Evolutionary conservation across 2,113 vertebrate genomes (phyloP), one percentile per base, ranked within the genome.

Genomic region (Mesocricetus auratus): DNA sequence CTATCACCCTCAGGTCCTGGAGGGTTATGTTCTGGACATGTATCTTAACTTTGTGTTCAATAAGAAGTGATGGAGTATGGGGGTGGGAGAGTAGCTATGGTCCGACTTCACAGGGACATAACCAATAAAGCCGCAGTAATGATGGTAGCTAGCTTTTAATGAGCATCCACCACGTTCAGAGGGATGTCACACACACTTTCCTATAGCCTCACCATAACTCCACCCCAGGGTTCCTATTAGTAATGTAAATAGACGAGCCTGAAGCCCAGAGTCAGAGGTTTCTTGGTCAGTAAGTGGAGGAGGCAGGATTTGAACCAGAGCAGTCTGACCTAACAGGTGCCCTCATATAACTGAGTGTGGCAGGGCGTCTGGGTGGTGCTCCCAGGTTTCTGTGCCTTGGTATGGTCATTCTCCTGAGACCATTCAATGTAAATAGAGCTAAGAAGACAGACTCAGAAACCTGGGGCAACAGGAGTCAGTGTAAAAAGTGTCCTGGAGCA

Each of bases 121-220:
- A 81, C 68, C 85, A 45, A 74, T 68, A 82, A 88, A 45, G 2
- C 58, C n/a, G 50, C 58, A 56, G 3, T 29, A 5, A 68, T 16
- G 15, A 42, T 4, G 17, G 24, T 1, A 10, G 69, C 21, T 29
- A 29, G 36, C 82, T 50, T 50, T 71, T 31, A 11, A 13, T 42
- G 21, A 78, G 58, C 1, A 8, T 1, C 24, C 4, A 1, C 33
- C 6, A 1, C 22, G 0, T 0, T 12, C 29, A 13, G 75, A 21
- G 3, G 6, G 1, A 3, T 0, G 8, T 6, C 16, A 4, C 0
- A 0, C 0, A 33, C 7, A 33, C 47, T 62, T 33, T 19, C 33
- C 10, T 45, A 0, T 5, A 69, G 19, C 42, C 24, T 45, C 7
- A 3, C 1, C 50, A 21, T 45, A 78, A 21, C 2, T 24, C n/a